Conservation (phyloP, 2,888 invertebrate species). For the Trissolcus japonicus region DNA sequence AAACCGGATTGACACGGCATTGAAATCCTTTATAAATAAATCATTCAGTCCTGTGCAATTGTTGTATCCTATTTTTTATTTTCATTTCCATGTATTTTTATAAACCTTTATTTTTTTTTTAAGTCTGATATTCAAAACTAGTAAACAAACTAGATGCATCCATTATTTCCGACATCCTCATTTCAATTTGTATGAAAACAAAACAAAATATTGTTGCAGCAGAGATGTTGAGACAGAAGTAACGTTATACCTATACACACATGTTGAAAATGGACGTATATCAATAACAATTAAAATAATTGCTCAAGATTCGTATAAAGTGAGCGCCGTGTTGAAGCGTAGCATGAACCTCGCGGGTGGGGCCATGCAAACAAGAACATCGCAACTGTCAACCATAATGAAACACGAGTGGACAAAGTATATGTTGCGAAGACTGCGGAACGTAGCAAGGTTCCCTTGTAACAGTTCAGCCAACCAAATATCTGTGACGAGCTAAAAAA, state of each 20-base stretch:
- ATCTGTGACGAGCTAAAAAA: constrained; percentile 76
- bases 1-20: constrained; percentile 15
- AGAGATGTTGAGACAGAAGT: not conserved
- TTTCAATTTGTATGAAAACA: constrained; percentile 4
- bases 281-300: constrained; percentile 23
- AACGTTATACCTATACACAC: constrained; percentile 5
- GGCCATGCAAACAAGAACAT: constrained; percentile 76
- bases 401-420: constrained; percentile 67
- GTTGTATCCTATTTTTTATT: not conserved
- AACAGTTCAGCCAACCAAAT: constrained; percentile 77
- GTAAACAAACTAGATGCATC: not conserved
- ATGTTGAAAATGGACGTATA: constrained; percentile 14
- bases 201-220: constrained; percentile 1
- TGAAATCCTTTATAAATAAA: constrained; percentile 17
- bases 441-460: constrained; percentile 77
- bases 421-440: constrained; percentile 75
- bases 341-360: constrained; percentile 70
- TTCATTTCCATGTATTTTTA: no score
- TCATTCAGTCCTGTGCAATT: constrained; percentile 16
- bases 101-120: not conserved
- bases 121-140: not conserved
- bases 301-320: constrained; percentile 24
- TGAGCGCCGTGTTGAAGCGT: constrained; percentile 50
- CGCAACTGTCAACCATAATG: constrained; percentile 71
- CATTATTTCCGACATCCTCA: constrained; percentile 7